A percentile compares a stretch with the other conserved stretches of the same genome.
Conservation (phyloP, 2,113 vertebrate species). For the Chrysemys picta region DNA sequence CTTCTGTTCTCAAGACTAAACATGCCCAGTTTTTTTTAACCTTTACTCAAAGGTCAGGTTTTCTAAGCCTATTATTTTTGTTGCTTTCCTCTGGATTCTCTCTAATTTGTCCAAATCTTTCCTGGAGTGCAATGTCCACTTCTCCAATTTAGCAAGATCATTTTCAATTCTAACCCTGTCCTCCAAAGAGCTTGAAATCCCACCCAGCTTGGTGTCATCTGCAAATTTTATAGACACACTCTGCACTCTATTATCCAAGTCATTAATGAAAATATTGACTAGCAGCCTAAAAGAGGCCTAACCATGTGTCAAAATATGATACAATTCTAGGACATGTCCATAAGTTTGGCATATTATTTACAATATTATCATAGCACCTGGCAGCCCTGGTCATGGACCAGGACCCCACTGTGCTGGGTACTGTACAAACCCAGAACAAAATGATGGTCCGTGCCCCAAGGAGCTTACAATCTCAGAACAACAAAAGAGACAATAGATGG, state of each 20-base stretch:
- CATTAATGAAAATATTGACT: neutral
- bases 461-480: neutral
- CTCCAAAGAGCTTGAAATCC: neutral
- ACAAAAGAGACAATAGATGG: neutral
- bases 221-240: neutral
- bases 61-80: neutral
- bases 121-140: neutral
- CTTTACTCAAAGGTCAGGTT: neutral
- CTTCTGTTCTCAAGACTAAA: neutral
- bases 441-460: neutral
- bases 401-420: neutral
- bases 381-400: neutral
- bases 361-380: neutral
- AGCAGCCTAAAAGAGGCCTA: neutral
- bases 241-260: neutral
- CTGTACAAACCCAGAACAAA: neutral
- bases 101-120: neutral
- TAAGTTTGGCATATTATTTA: neutral
- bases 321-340: neutral
- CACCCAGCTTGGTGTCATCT: neutral
- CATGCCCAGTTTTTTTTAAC: neutral
- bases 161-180: neutral
- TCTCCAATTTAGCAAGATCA: neutral
- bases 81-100: neutral
- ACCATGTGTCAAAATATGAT: neutral